Base-by-base conservation (phyloP, 2,888 invertebrate species). In the Cerastoderma edule region DNA sequence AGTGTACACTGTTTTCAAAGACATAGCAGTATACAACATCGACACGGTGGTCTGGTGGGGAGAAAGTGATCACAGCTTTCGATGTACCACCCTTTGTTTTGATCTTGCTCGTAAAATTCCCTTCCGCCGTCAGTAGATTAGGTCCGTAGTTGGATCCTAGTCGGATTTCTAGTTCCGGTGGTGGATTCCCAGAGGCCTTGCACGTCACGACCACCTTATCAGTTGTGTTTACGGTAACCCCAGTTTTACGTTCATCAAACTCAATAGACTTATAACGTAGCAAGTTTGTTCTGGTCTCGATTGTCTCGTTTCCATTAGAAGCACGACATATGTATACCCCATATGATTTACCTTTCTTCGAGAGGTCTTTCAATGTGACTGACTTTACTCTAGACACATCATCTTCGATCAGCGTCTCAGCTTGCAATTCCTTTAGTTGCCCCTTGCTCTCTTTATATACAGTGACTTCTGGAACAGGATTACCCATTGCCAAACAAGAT, bases 181-280 rank as follows among this genome's bases (percentile, higher is more conserved):
- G 35, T 8, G 60, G 60, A 2, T 32, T 60, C 10, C 60, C 60
- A n/a, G 60, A 39, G 13, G 60, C 60, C 27, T 60, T 60, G 39
- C 60, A 60, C 2, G 60, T 24, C 1, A 60, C 39, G 5, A 60
- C 60, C 22, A 39, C 24, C 60, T 60, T 60, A 16, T 24, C 13
- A 0, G 60, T 39, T 6, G 35, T 60, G 60, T 60, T 60, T 2
- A 39, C 22, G 6, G 22, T 60, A 2, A 60, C 2, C 8, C 60
- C 39, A 5, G 60, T 60, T 24, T 60, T 60, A 32, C 60, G 60
- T 24, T 60, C 60, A 24, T 60, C 60, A 39, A 60, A 60, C n/a
- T 22, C 2, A 24, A 60, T 16, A 22, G 5, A 16, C 24, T 60
- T 22, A 32, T 60, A 39, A 4, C 16, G 39, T 22, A 19, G 10